Evolutionary conservation across 1,140 invertebrate genomes (phyloP), one percentile per base, ranked within the genome.

Genomic region (Pseudachorutes palmiensis): DNA sequence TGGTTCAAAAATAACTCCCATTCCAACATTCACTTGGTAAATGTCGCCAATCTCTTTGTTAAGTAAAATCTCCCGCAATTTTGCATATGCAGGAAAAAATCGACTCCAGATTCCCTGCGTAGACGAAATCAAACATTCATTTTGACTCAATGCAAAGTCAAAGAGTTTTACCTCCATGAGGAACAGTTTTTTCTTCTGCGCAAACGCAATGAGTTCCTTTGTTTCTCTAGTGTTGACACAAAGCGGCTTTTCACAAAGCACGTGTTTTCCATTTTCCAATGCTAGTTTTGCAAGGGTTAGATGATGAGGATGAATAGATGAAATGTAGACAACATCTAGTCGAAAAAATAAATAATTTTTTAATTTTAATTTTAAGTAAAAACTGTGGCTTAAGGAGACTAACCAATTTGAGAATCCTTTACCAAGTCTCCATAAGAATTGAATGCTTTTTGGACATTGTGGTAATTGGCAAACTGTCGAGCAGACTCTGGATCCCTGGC

Each of bases 241-340:
- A 59, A 93, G 76, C 1, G 91, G 88, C 77, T 93, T 94, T 76
- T 94, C 91, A 75, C 89, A 90, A 1, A 94, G 76, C 1, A 93
- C 87, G 72, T 88, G 84, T 77, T 93, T 93, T 0, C 88, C 87
- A 74, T 84, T 81, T 67, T 86, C 82, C 19, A 94, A 76, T 80
- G 88, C 87, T 70, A 90, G 67, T 74, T 85, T 86, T 0, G 81
- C 79, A 2, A 88, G 74, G 30, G 81, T 77, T 36, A 85, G 84
- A 77, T 94, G 91, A 32, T 85, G 77, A 1, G 84, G 78, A 75
- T 90, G 86, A 1, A 92, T 78, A 1, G 83, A 79, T n/a, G 88
- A 89, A 67, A 92, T 82, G 74, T 93, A 92, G 1, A 87, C 87
- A 22, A 91, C 82, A 75, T 92, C 60, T 33, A 45, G n/a, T n/a